A percentile compares a stretch with the other conserved stretches of the same genome.
These are phyloP conservation scores for Leptopilina clavipes DNA, from an alignment of 1,140 invertebrate species.

Conservation along the genomic window DNA sequence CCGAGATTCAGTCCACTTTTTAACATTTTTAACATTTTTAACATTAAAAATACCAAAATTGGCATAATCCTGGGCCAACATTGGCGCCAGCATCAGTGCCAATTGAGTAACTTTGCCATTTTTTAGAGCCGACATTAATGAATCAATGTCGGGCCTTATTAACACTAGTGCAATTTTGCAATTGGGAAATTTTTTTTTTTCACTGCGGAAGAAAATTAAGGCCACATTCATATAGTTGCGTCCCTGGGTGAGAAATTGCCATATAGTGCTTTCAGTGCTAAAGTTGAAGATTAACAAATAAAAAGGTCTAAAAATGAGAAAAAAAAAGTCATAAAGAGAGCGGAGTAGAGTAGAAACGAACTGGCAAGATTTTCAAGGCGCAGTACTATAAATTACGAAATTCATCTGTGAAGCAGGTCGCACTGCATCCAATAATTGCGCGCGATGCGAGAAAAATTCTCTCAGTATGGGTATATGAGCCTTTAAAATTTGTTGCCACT, in stretches of 20 bases:
- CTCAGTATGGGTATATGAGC: constrained; percentile 12
- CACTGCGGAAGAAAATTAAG: too few species aligned
- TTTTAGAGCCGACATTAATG: too few species aligned
- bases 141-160: too few species aligned
- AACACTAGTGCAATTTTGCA: too few species aligned
- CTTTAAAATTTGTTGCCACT: constrained; percentile 33
- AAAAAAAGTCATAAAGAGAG: constrained; percentile 21
- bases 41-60: too few species aligned
- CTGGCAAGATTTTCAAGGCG: constrained; percentile 34
- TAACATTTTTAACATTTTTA: too few species aligned
- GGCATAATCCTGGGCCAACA: too few species aligned
- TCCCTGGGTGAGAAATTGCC: constrained; percentile 16
- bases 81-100: too few species aligned
- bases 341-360: constrained; percentile 21
- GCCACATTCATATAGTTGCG: not conserved
- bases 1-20: too few species aligned
- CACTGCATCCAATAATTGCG: constrained; percentile 47
- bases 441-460: constrained; percentile 54
- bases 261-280: constrained; percentile 34
- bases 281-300: constrained; percentile 56
- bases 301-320: constrained; percentile 34
- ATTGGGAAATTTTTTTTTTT: too few species aligned
- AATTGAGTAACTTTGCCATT: too few species aligned
- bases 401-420: constrained; percentile 50
- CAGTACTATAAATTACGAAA: constrained; percentile 59